A percentile compares a stretch with the other conserved stretches of the same genome.
Conservation (phyloP, 2,113 vertebrate genomes). For the Apus apus region DNA sequence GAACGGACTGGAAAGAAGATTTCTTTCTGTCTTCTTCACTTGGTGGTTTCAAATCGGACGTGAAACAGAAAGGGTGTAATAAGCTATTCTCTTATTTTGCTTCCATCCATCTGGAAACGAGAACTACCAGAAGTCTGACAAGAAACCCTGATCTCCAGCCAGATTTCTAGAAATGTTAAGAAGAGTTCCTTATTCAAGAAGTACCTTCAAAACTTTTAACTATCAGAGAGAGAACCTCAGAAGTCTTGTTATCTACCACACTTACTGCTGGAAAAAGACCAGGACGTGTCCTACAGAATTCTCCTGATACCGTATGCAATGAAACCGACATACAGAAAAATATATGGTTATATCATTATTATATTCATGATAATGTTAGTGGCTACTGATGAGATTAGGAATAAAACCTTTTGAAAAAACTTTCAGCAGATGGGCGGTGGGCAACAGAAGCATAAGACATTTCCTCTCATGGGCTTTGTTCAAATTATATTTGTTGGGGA, state of each 20-base stretch:
- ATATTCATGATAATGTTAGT: neutral
- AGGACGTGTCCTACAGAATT: constrained; percentile 63
- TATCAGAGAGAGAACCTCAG: neutral
- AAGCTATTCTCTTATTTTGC: constrained; percentile 65
- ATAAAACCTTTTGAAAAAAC: neutral
- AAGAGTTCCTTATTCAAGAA: constrained; percentile 69
- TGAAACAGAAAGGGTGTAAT: constrained; percentile 56
- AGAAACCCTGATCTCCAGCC: constrained; percentile 74
- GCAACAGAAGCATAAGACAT: neutral
- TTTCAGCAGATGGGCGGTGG: neutral
- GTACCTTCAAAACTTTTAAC: constrained; percentile 53
- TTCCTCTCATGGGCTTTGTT: neutral
- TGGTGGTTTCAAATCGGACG: constrained; percentile 54
- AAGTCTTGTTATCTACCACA: constrained; percentile 67
- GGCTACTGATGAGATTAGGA: neutral
- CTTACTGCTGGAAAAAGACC: constrained; percentile 66
- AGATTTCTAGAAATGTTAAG: constrained; percentile 76
- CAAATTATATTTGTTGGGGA: neutral
- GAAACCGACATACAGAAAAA: neutral
- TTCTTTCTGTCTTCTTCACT: constrained; percentile 1
- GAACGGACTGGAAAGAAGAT: neutral
- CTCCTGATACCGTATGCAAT: neutral
- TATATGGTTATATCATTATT: neutral
- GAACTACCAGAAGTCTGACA: constrained; percentile 78
- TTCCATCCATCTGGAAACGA: constrained; percentile 72